Percentiles rank a stretch among this genome's conserved stretches.
phyloP scores from a whole-genome alignment of 2,113 vertebrate species.

The Coptodon bakossiorum region DNA sequence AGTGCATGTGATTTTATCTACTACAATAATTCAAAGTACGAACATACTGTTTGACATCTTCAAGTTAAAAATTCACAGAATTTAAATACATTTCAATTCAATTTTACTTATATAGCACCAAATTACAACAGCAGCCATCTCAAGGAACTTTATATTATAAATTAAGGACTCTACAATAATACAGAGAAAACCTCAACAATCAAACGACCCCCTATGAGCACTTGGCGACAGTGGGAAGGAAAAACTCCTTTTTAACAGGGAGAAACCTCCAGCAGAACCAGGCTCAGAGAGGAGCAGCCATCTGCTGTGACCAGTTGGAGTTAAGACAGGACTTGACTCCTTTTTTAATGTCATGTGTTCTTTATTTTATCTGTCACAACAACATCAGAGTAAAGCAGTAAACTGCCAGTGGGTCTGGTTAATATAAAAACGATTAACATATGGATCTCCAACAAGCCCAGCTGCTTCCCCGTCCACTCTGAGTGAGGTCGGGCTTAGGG shows the following conservation, averaged over 20 bases:
- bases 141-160: too few relatives aligned
- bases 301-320: background rate
- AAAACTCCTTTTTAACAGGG: background rate
- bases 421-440: background rate
- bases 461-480: background rate
- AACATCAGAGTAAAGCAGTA: background rate
- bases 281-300: background rate
- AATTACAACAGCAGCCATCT: background rate
- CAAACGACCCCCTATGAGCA: too few relatives aligned
- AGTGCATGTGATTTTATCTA: background rate
- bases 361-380: background rate
- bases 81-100: background rate
- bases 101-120: background rate
- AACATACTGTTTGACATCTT: background rate
- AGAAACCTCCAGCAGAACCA: background rate
- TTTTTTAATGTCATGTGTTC: background rate
- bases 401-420: background rate
- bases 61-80: background rate
- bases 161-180: too few relatives aligned
- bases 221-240: background rate
- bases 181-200: too few relatives aligned
- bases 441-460: background rate
- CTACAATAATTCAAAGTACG: background rate
- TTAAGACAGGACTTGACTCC: background rate
- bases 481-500: background rate